phyloP scores from a whole-genome alignment of 2,888 invertebrate genomes.

The Teleiodes luculella region DNA sequence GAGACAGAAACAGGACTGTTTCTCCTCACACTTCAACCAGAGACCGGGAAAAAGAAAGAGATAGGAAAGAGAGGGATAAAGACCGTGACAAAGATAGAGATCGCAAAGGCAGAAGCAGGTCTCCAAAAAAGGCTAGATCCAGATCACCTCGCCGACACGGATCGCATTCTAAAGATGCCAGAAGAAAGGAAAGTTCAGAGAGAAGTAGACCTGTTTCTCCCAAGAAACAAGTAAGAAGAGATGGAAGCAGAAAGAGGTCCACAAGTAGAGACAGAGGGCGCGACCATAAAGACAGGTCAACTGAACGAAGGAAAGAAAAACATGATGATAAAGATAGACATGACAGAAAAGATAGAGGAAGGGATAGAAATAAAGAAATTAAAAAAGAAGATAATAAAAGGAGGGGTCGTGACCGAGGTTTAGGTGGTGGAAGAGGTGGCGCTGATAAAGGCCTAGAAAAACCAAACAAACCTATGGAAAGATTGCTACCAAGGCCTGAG shows the following conservation, averaged over 20 bases:
- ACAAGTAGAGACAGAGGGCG: constrained; percentile 69
- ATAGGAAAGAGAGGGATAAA: constrained; percentile 64
- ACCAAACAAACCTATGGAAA: constrained; percentile 80
- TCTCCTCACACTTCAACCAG: constrained; percentile 59
- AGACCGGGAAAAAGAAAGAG: constrained; percentile 73
- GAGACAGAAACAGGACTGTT: constrained; percentile 63
- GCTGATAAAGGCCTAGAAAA: constrained; percentile 79
- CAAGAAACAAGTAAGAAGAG: constrained; percentile 63
- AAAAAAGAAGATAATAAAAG: constrained; percentile 76
- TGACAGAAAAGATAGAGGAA: constrained; percentile 84
- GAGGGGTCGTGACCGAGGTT: constrained; percentile 67
- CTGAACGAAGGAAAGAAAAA: constrained; percentile 73
- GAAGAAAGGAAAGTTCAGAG: constrained; percentile 70
- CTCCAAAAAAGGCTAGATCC: constrained; percentile 68
- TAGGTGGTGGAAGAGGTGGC: constrained; percentile 67
- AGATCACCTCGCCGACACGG: constrained; percentile 62
- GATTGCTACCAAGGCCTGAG: constrained; percentile 80
- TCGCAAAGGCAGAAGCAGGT: constrained; percentile 67
- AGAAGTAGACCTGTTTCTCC: constrained; percentile 72
- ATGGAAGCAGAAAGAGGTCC: constrained; percentile 64
- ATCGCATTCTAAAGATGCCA: constrained; percentile 62
- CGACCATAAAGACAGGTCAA: constrained; percentile 69
- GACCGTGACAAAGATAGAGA: constrained; percentile 76
- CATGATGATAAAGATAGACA: constrained; percentile 79
- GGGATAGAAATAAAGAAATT: constrained; percentile 78